These are phyloP conservation scores for Yponomeuta sedellus DNA, from an alignment of 2,888 invertebrate genomes.

Conservation along the genomic window DNA sequence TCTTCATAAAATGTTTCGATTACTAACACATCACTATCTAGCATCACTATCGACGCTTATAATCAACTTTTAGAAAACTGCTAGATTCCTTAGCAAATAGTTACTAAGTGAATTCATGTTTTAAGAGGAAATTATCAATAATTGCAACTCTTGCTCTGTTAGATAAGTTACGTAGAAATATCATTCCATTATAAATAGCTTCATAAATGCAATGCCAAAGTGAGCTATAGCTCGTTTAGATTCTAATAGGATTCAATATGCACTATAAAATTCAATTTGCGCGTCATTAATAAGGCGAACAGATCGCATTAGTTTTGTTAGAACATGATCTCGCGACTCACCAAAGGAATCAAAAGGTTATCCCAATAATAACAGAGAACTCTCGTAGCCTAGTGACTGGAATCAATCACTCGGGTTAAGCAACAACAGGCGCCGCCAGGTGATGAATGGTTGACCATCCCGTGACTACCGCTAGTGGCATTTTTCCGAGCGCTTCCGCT, in stretches of 20 bases:
- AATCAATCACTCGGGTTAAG: no score
- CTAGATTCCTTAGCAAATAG: no score
- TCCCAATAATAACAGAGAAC: not conserved
- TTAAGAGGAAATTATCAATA: not conserved
- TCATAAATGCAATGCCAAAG: constrained; percentile 6
- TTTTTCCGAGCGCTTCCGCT: no score
- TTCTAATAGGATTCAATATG: constrained; percentile 11
- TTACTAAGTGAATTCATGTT: no score
- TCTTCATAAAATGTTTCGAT: no score
- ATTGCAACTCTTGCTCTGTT: not conserved
- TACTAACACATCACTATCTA: no score
- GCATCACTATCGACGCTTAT: no score
- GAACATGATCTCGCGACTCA: constrained; percentile 7
- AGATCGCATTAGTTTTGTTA: constrained; percentile 13
- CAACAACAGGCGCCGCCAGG: no score
- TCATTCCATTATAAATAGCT: not conserved
- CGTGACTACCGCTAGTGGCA: no score
- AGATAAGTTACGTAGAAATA: not conserved
- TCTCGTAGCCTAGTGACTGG: no score
- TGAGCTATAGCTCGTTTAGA: constrained; percentile 9
- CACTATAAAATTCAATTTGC: constrained; percentile 13
- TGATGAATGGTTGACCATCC: no score
- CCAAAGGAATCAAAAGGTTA: not conserved
- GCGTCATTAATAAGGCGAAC: constrained; percentile 12
- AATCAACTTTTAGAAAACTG: no score